A percentile compares a stretch with the other conserved stretches of the same genome.
These are phyloP conservation scores for Oophaga pumilio DNA, from an alignment of 2,113 vertebrate species.

Conservation along the genomic window DNA sequence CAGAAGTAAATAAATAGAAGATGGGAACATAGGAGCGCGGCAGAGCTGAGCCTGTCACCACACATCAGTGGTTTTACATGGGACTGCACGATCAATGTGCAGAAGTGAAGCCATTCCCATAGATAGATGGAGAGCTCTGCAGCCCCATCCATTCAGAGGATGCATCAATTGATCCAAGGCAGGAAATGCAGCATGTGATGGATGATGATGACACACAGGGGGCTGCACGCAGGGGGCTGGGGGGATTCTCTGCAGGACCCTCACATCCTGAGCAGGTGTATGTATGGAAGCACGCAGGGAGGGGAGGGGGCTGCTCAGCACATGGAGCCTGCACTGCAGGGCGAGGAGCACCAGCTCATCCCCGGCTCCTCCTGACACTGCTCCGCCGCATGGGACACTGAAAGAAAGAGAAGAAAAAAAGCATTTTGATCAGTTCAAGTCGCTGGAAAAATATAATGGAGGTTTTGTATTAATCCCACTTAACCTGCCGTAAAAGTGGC, in stretches of 20 bases:
- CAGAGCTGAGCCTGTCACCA: not conserved
- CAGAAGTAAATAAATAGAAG: no score
- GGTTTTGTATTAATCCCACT: conserved; percentile 69
- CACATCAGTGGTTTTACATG: not conserved
- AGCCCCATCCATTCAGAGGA: not conserved
- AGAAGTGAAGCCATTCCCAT: not conserved
- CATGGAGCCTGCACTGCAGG: conserved; percentile 57
- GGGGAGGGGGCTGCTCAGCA: conserved; percentile 40
- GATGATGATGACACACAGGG: no score
- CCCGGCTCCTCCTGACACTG: conserved; percentile 46
- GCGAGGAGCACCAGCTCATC: conserved; percentile 41
- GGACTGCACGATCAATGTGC: not conserved
- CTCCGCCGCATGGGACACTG: conserved; percentile 8
- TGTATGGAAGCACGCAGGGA: not conserved
- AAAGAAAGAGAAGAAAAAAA: not conserved
- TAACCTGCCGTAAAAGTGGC: conserved; percentile 64
- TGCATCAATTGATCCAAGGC: conserved; percentile 29
- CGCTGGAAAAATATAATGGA: conserved; percentile 65
- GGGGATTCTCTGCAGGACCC: conserved; percentile 11
- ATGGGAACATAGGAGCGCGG: not conserved
- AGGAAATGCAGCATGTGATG: no score
- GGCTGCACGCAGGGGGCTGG: no score
- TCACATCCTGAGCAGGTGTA: conserved; percentile 18
- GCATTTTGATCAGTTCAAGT: conserved; percentile 61
- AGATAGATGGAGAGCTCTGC: not conserved